Conservation (phyloP, 2,113 vertebrate species). For the Heptranchias perlo region DNA sequence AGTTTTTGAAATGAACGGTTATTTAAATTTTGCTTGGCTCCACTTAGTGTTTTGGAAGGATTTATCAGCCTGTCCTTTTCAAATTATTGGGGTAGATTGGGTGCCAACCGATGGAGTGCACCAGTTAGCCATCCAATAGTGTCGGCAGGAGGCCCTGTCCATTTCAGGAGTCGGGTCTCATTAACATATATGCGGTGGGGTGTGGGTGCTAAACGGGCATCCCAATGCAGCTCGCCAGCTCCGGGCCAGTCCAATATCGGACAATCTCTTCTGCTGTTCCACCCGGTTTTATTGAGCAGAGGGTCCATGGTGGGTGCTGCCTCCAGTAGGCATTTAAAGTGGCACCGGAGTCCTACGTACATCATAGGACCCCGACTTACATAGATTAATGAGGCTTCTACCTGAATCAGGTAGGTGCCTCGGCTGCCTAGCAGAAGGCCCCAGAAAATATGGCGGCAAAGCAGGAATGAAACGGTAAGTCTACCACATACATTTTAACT, state of each 20-base stretch:
- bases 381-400: not conserved
- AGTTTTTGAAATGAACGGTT: not conserved
- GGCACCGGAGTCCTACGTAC: no score
- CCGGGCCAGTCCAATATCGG: not conserved
- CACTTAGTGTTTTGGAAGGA: no score
- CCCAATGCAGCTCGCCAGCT: no score
- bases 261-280: not conserved
- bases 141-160: not conserved
- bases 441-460: not conserved
- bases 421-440: not conserved
- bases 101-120: not conserved
- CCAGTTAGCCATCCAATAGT: no score
- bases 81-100: not conserved
- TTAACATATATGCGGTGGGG: not conserved
- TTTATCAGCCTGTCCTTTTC: not conserved
- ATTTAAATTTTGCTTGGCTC: not conserved
- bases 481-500: no score
- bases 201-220: no score
- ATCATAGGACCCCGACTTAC: no score
- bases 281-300: not conserved
- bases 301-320: no score
- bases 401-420: not conserved
- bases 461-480: not conserved
- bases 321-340: no score
- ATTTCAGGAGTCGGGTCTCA: not conserved